A percentile compares a stretch with the other conserved stretches of the same genome.
Conservation (phyloP, 2,888 invertebrate species). For the Theretra japonica region DNA sequence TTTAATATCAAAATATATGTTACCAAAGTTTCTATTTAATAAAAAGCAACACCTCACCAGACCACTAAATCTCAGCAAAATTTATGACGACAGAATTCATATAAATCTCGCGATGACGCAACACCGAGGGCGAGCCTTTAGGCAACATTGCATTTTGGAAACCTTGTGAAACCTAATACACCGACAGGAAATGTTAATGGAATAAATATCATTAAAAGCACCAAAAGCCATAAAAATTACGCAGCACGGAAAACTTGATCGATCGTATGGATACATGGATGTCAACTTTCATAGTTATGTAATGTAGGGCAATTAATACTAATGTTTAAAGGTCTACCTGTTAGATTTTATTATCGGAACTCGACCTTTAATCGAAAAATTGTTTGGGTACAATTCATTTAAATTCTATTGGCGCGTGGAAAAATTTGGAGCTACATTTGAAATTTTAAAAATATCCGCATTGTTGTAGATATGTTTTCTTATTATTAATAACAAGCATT, state of each 20-base stretch:
- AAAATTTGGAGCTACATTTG: no score
- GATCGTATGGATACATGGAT: conserved; percentile 52
- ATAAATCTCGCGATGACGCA: conserved; percentile 16
- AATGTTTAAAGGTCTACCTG: conserved; percentile 11
- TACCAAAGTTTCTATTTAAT: background rate
- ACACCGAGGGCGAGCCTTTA: conserved; percentile 19
- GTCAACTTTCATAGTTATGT: conserved; percentile 64
- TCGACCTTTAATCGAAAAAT: background rate
- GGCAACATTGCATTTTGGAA: conserved; percentile 20
- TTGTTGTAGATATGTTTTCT: background rate
- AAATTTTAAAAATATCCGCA: no score
- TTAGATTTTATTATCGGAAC: conserved; percentile 2
- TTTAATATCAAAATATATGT: no score
- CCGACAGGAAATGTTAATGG: conserved; percentile 31
- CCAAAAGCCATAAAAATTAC: conserved; percentile 51
- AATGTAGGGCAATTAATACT: conserved; percentile 36
- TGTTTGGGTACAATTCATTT: background rate
- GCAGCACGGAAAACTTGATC: conserved; percentile 49
- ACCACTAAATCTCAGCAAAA: conserved; percentile 16
- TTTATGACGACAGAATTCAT: conserved; percentile 10
- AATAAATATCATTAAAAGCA: conserved; percentile 29
- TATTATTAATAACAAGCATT: background rate
- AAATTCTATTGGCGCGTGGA: no score
- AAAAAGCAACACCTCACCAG: background rate
- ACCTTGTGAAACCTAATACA: conserved; percentile 25